Evolutionary conservation across 2,797 vertebrate genomes (phyloP), one percentile per base, ranked within the genome.

Genomic region (Catostomus latipinnis): DNA sequence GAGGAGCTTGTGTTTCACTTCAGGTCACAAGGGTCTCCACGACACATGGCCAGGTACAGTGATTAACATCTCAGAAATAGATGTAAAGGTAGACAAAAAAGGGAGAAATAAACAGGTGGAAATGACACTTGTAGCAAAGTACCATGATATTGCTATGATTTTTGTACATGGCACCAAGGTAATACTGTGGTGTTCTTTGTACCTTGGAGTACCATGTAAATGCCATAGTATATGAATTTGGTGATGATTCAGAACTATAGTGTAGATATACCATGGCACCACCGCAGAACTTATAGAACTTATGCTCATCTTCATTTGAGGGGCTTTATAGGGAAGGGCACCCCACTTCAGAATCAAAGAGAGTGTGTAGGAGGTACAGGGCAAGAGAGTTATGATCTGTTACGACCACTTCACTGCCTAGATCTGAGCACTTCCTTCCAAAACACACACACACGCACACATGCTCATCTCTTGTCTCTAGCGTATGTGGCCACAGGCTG

Each of bases 1-100:
- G 68, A 49, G 68, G 60, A 74, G 65, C 68, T 63, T 58, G 71
- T 71, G 68, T 65, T 71, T 16, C 52, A 71, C 72, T 89, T 86
- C 76, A 85, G 91, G 92, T 93, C 90, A 82, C 71, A 81, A 87
- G 93, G 95, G 94, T 96, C 93, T 93, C 83, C 72, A 85, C 88
- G 90, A 93, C 90, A 93, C 91, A 88, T 88, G 86, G 88, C 87
- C 87, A 88, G 88, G 87, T 87, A 91, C 89, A 90, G 86, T 94
- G 94, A 95, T 95, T 86, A 94, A 93, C 92, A 94, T 94, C 93
- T 92, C 90, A 88, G 54, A 70, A 52, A 46, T 46, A 16, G 14
- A 49, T 58, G 10, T 54, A 58, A 6, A 22, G 6, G 6, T 46
- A 9, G n/a, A 65, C 45, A 46, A 65, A 62, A 8, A 3, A 65